Base-by-base conservation (phyloP, 2,888 invertebrate species). In the Leucania comma region DNA sequence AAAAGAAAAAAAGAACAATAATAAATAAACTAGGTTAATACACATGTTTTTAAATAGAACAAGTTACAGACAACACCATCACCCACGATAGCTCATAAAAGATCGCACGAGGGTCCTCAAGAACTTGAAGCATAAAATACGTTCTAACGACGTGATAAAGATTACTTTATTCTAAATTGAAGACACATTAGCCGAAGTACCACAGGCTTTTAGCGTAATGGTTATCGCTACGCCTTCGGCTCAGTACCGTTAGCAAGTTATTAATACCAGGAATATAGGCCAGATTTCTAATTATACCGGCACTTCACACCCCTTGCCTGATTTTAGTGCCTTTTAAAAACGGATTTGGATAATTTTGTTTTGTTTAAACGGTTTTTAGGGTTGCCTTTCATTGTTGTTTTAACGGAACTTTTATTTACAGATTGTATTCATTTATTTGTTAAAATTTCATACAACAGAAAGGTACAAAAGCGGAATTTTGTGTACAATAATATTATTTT, bases 171-270 rank as follows among this genome's bases (percentile, higher is more conserved):
- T 84, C 80, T 80, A 87, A 90, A 90, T 90, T 90, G 85, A 83
- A 85, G 87, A 85, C 84, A 84, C 88, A 89, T 87, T 89, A 89
- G 80, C 73, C 71, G 72, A 83, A 85, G 83, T 79, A 87, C 89
- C 87, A 66, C 86, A 87, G 75, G 89, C 88, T 90, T 90, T 90
- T 90, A 90, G 87, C 86, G 77, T 88, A 90, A 90, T 89, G 87
- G 87, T 86, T 87, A 88, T 86, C 81, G 78, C 85, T 82, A 84
- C 76, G 78, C 74, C 70, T 74, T 65, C 67, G 69, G 64, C 60
- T 58, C 76, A 42, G 59, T 64, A 68, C 70, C 65, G 75, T 79
- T 82, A 74, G 63, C 78, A 29, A 78, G 79, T 83, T 83, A 83
- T 85, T 86, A 86, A 79, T 79, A 80, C 68, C 51, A 67, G 68